Evolutionary conservation across 2,113 vertebrate genomes (phyloP).

Genomic region (Sprattus sprattus): DNA sequence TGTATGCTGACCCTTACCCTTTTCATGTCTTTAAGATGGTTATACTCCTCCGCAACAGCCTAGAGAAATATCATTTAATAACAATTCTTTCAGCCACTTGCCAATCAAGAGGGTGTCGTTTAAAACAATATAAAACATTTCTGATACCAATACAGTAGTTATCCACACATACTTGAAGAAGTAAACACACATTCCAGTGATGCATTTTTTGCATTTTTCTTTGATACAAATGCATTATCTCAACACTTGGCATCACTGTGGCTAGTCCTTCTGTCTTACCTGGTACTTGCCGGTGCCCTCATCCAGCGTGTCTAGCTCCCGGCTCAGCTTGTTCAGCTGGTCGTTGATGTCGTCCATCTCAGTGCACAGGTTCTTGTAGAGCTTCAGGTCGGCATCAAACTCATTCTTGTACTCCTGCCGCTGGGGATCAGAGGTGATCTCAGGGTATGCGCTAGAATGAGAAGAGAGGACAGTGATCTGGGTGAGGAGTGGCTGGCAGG

Average conservation of each 20-base stretch:
- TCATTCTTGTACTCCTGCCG: conserved; percentile 81
- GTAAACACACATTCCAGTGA: neutral
- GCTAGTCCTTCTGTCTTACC: neutral
- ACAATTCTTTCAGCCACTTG: neutral
- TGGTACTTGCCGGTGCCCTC: conserved; percentile 73
- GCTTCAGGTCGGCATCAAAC: conserved; percentile 76
- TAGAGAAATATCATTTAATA: conserved; percentile 43
- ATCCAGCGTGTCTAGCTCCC: conserved; percentile 73
- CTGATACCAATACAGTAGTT: neutral
- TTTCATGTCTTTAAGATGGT: conserved; percentile 80
- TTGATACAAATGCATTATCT: neutral
- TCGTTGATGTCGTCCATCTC: conserved; percentile 84
- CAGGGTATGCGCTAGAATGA: conserved; percentile 73
- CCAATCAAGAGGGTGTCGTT: neutral
- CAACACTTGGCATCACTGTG: neutral
- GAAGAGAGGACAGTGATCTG: neutral
- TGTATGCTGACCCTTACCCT: conserved; percentile 63
- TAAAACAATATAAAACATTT: neutral
- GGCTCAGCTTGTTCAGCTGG: conserved; percentile 78
- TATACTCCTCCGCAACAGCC: conserved; percentile 82
- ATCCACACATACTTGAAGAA: neutral
- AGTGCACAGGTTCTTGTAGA: conserved; percentile 79
- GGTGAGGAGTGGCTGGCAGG: neutral
- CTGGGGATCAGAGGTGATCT: conserved; percentile 68
- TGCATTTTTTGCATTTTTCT: neutral